phyloP scores from a whole-genome alignment of 2,113 vertebrate genomes.

The Microtus ochrogaster region DNA sequence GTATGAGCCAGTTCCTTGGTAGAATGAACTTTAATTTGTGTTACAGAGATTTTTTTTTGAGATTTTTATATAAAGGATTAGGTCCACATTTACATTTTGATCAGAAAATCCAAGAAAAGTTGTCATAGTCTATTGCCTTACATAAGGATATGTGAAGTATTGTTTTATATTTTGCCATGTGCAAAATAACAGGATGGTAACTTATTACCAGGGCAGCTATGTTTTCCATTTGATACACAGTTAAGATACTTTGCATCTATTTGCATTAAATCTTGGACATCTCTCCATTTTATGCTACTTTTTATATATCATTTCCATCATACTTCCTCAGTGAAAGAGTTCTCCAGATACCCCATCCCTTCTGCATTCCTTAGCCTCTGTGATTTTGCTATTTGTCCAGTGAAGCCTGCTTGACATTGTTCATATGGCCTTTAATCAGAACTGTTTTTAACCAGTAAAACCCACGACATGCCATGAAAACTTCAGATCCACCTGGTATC shows the following conservation, averaged over 20 bases:
- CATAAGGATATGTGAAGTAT: not conserved
- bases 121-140: not conserved
- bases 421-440: slow-evolving; percentile 42
- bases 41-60: not conserved
- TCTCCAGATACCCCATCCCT: not conserved
- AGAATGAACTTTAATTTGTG: not conserved
- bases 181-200: not conserved
- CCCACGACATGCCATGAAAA: not conserved
- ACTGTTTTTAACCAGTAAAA: slow-evolving; percentile 11
- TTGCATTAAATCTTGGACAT: not conserved
- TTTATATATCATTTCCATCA: not conserved
- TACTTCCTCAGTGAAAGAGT: not conserved
- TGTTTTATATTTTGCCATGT: not conserved
- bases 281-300: not conserved
- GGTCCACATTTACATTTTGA: not conserved
- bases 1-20: not conserved
- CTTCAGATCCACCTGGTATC: not conserved
- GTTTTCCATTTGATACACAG: not conserved
- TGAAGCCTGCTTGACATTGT: not conserved
- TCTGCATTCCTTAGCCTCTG: not conserved
- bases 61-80: not conserved
- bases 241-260: not conserved
- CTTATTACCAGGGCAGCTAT: not conserved
- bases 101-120: not conserved
- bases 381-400: slow-evolving; percentile 19